phyloP scores from a whole-genome alignment of 2,888 invertebrate species.

The Spatulosminthurus flaviceps region DNA sequence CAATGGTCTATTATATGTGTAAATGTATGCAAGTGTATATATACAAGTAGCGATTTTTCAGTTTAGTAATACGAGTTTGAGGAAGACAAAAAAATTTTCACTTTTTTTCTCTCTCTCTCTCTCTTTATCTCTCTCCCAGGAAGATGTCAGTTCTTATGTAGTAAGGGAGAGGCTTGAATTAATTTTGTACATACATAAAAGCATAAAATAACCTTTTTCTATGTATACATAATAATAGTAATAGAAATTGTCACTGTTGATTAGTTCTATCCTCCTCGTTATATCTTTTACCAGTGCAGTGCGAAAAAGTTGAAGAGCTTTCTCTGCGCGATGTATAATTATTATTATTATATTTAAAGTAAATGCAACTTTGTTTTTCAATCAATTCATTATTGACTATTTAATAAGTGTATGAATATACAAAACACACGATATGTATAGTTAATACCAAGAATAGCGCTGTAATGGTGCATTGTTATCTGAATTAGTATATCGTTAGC shows the following conservation, averaged over 20 bases:
- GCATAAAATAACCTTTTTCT: background rate
- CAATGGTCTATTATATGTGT: background rate
- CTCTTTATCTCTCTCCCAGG: too few species aligned
- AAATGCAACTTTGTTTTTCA: background rate
- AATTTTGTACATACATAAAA: slow-evolving; percentile 5
- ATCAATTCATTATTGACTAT: background rate
- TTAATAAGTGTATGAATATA: too few species aligned
- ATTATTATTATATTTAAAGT: background rate
- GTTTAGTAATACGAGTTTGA: background rate
- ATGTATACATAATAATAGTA: background rate
- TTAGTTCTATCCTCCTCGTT: background rate
- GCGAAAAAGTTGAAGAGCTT: slow-evolving; percentile 9
- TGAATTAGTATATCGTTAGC: too few species aligned
- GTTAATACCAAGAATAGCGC: background rate
- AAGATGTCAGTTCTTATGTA: background rate
- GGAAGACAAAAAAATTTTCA: background rate
- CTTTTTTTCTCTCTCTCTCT: too few species aligned
- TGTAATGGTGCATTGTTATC: background rate
- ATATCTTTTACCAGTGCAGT: background rate
- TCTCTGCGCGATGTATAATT: background rate
- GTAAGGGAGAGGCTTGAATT: background rate
- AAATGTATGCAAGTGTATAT: background rate
- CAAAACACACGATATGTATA: background rate
- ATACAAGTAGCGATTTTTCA: background rate
- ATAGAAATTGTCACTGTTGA: background rate